Evolutionary conservation across 2,888 invertebrate genomes (phyloP).

Genomic region (Sycophila texana): DNA sequence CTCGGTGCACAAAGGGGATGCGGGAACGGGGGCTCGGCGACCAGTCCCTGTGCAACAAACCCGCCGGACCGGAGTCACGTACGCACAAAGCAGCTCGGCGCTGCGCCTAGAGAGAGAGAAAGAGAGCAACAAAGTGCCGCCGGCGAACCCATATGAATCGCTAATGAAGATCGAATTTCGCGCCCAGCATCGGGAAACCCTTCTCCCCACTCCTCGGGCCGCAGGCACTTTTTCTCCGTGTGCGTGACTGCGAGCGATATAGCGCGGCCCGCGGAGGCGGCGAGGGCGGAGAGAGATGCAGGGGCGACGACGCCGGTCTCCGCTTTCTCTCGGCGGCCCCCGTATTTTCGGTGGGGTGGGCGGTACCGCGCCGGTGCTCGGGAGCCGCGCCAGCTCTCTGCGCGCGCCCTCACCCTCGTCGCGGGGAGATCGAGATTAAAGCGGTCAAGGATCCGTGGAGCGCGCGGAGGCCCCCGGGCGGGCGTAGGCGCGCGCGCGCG

Average conservation of each 20-base stretch:
- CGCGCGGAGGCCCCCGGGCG: no score
- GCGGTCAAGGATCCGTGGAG: not conserved
- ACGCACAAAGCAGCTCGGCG: not conserved
- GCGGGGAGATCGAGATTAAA: slow-evolving; percentile 15
- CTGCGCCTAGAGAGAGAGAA: not conserved
- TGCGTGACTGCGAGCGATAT: not conserved
- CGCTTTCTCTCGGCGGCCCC: no score
- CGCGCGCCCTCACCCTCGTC: not conserved
- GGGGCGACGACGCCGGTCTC: not conserved
- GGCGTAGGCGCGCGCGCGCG: not conserved
- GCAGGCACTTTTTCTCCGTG: not conserved
- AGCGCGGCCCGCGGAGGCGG: not conserved
- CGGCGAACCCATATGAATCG: slow-evolving; percentile 34
- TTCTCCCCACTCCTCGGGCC: not conserved
- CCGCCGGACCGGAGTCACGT: slow-evolving; percentile 24
- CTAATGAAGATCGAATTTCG: slow-evolving; percentile 54
- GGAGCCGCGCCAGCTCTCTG: slow-evolving; percentile 9
- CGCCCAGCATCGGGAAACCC: not conserved
- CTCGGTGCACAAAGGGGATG: no score
- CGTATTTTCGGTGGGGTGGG: not conserved
- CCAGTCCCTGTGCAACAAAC: not conserved
- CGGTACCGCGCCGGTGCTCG: not conserved
- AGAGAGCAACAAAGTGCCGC: slow-evolving; percentile 25
- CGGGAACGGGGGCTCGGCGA: not conserved
- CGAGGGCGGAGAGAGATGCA: not conserved